Conservation (phyloP, 2,888 invertebrate genomes). For the Metopia argyrocephala region DNA sequence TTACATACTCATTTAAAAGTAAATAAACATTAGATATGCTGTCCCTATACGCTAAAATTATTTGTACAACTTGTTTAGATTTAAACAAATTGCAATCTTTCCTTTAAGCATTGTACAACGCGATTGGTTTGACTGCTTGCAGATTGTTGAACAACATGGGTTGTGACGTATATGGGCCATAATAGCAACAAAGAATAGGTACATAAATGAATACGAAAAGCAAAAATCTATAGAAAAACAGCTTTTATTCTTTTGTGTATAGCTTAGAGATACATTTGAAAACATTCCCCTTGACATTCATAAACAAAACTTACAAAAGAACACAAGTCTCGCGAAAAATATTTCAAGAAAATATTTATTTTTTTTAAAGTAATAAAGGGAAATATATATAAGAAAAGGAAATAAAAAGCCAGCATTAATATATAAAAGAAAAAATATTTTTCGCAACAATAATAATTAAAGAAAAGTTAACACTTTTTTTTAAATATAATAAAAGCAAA, state of each 20-base stretch:
- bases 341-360: background rate
- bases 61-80: too few relatives aligned
- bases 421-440: background rate
- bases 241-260: constrained; percentile 24
- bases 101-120: too few relatives aligned
- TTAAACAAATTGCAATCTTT: too few relatives aligned
- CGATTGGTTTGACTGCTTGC: too few relatives aligned
- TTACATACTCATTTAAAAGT: background rate
- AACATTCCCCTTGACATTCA: constrained; percentile 64
- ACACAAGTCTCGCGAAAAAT: constrained; percentile 50
- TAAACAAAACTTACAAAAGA: constrained; percentile 61
- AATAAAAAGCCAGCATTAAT: constrained; percentile 22
- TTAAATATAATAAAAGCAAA: constrained; percentile 1
- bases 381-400: background rate
- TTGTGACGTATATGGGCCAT: background rate
- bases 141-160: background rate
- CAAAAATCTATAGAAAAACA: constrained; percentile 18
- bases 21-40: too few relatives aligned
- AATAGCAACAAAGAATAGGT: background rate
- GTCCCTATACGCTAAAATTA: too few relatives aligned
- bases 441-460: too few relatives aligned
- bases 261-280: constrained; percentile 55
- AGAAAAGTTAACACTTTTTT: constrained; percentile 2
- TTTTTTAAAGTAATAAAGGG: background rate
- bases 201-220: background rate